These are phyloP conservation scores for Acromyrmex charruanus DNA, from an alignment of 1,140 invertebrate genomes.

Conservation along the genomic window DNA sequence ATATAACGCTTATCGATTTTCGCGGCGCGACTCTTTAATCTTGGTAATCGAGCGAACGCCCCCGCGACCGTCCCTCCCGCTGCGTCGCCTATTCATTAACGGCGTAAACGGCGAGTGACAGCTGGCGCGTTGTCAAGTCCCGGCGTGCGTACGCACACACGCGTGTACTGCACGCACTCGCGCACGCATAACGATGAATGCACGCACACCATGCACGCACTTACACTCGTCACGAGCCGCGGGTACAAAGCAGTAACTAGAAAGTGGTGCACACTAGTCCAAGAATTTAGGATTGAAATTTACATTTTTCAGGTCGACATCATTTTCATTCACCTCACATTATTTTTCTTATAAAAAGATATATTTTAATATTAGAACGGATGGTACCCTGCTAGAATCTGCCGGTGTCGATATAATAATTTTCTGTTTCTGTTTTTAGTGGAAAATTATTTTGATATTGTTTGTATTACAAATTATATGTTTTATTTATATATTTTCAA, in stretches of 20 bases:
- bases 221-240: background rate
- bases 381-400: too few species aligned
- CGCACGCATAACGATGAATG: background rate
- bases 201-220: background rate
- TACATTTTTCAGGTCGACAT: background rate
- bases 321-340: background rate
- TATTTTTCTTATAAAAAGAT: background rate
- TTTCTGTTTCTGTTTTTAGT: too few species aligned
- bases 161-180: too few species aligned
- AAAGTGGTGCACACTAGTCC: background rate
- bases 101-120: constrained; percentile 81
- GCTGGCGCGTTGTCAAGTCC: constrained; percentile 76
- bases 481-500: too few species aligned
- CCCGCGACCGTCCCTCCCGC: constrained; percentile 56
- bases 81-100: constrained; percentile 81
- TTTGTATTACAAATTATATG: too few species aligned
- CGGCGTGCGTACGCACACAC: constrained; percentile 43
- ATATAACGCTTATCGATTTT: constrained; percentile 73
- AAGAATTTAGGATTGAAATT: background rate
- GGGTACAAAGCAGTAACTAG: constrained; percentile 4
- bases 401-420: too few species aligned
- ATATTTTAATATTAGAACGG: too few species aligned
- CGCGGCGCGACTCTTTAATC: constrained; percentile 78
- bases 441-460: too few species aligned
- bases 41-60: constrained; percentile 77